Base-by-base conservation (phyloP, 2,113 vertebrate species). In the Pseudorasbora parva region DNA sequence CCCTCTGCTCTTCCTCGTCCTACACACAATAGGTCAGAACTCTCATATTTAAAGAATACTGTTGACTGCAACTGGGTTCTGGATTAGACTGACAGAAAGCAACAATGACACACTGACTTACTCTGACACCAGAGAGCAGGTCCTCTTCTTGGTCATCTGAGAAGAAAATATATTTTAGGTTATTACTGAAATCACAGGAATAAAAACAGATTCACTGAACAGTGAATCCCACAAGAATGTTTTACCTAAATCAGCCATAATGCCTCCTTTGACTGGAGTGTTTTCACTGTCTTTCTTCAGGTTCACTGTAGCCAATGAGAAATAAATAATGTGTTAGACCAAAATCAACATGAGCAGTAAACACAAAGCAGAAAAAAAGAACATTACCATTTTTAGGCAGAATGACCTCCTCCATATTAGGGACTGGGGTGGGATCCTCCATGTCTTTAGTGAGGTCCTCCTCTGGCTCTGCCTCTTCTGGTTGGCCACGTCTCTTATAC, bases 241-340 rank as follows among this genome's bases (percentile, higher is more conserved):
- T 80, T 93, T 95, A 99, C 98, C 98, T 17, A 99, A 94, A 90
- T 99, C 98, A 43, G 97, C 95, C 81, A 99, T 97, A 1, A 95
- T 96, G 62, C 98, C 98, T 91, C 98, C 98, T 91, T 99, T 99
- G 64, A 99, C 97, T 0, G 98, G 98, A 1, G 96, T 98, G 87
- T 99, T 97, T 88, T 99, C 98, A 80, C 97, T 99, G 93, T 99
- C 98, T 86, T 99, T 99, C 93, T 99, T 99, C 60, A 96, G 93
- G 87, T 99, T 99, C 41, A 99, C 98, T 99, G 73, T 25, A 82
- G 2, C 72, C 30, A 81, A 21, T 9, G n/a, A 69, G 10, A n/a
- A 60, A 81, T 27, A 23, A 49, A n/a, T 33, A 71, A 30, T 12
- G 17, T 30, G 37, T 78, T 64, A 74, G n/a, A 47, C 49, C 23